phyloP scores from a whole-genome alignment of 2,888 invertebrate species.

The Nowickia ferox region DNA sequence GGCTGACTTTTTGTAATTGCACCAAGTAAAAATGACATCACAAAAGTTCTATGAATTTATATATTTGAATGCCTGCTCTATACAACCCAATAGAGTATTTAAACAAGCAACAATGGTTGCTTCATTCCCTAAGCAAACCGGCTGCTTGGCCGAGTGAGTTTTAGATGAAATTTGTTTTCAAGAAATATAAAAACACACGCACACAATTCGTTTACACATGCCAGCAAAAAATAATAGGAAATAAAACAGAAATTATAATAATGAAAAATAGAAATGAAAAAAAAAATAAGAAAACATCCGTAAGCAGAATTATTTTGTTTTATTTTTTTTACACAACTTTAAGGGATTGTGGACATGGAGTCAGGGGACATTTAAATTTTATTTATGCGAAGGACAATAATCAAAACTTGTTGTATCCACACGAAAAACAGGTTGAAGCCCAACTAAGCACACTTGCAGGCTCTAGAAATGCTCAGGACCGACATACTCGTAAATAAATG shows the following conservation, averaged over 20 bases:
- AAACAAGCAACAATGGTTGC: conserved; percentile 28
- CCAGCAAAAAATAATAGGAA: conserved; percentile 28
- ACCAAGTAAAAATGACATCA: too few relatives aligned
- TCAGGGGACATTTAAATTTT: conserved; percentile 64
- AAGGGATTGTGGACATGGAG: conserved; percentile 43
- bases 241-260: conserved; percentile 10
- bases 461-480: neutral
- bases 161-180: conserved; percentile 32
- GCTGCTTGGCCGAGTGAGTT: conserved; percentile 16
- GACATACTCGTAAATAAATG: neutral
- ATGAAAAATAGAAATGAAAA: conserved; percentile 41
- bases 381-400: conserved; percentile 36
- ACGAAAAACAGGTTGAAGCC: conserved; percentile 48
- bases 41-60: conserved; percentile 10
- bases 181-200: conserved; percentile 6
- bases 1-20: too few relatives aligned
- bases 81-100: neutral
- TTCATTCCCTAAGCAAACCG: conserved; percentile 7
- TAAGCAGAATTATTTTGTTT: conserved; percentile 47
- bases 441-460: neutral
- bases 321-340: conserved; percentile 5
- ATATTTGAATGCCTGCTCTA: neutral
- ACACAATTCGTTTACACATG: conserved; percentile 16
- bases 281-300: conserved; percentile 47
- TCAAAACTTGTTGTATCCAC: conserved; percentile 32